Evolutionary conservation across 64 coral and sea anemone species (phyloP).

Genomic region (Pachyseris speciosa): DNA sequence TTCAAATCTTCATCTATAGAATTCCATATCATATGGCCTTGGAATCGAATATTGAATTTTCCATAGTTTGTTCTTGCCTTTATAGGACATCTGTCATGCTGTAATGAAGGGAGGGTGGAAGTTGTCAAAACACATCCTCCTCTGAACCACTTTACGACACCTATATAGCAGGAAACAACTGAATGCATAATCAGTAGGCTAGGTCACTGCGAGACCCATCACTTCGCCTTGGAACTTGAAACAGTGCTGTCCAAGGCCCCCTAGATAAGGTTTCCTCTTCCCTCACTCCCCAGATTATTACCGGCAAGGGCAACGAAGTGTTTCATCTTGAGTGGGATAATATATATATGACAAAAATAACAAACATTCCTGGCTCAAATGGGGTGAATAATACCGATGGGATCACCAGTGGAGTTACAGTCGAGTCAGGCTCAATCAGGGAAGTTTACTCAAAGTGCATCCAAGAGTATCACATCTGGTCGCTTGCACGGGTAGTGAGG

Average conservation of each 20-base stretch:
- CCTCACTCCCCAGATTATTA: constrained; percentile 57
- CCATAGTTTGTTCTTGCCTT: not conserved
- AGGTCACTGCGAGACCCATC: constrained; percentile 21
- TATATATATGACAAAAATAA: constrained; percentile 63
- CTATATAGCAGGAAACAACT: constrained; percentile 53
- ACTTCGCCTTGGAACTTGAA: constrained; percentile 62
- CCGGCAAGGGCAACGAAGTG: constrained; percentile 31
- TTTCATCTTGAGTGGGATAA: constrained; percentile 72
- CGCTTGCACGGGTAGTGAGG: too few relatives aligned
- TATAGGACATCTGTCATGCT: constrained; percentile 51
- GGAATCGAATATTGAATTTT: too few relatives aligned
- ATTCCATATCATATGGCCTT: too few relatives aligned
- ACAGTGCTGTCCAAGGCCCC: constrained; percentile 46
- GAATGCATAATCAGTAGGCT: constrained; percentile 26
- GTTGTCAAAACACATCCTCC: constrained; percentile 44
- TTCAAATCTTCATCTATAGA: too few relatives aligned
- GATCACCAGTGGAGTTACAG: too few relatives aligned
- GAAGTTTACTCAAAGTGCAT: too few relatives aligned
- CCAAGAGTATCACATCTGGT: too few relatives aligned
- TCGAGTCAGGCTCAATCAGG: too few relatives aligned
- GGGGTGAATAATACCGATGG: constrained; percentile 58
- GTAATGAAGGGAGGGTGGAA: constrained; percentile 26
- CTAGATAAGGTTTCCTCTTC: constrained; percentile 56
- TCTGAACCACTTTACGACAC: constrained; percentile 26
- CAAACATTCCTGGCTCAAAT: constrained; percentile 51